Base-by-base conservation (phyloP, 2,113 vertebrate species). In the Takifugu bimaculatus region DNA sequence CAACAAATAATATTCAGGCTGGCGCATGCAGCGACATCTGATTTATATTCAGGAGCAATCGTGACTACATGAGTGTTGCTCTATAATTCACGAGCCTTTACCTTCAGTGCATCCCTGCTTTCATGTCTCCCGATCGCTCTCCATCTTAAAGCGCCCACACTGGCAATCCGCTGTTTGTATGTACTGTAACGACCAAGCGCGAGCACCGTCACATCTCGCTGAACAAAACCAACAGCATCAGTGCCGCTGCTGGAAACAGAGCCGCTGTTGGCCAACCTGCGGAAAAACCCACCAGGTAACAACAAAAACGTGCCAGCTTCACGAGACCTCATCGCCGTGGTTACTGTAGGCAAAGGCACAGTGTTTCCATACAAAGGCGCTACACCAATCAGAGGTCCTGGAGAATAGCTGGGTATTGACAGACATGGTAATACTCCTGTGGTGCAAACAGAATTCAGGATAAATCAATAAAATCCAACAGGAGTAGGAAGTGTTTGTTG, bases 381-480 rank as follows among this genome's bases (percentile, higher is more conserved):
- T 6, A 14, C 45, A 56, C 15, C 32, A 13, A 13, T 57, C 13
- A 10, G 10, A 27, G 29, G 47, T 32, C 47, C 25, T 12, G 11
- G 50, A 39, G 27, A 42, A 6, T 6, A 49, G 12, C 7, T 42
- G 20, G 63, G 57, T 61, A 50, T 53, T 65, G 49, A 48, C 5
- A 25, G 32, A 25, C 42, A 29, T 29, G 57, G 52, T 42, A 42
- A 26, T 39, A 4, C 13, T 25, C 13, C 47, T 39, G 57, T 10
- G 25, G 49, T 35, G 32, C 42, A 62, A 70, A 70, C 75, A 29
- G 54, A 65, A 58, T 63, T 73, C 54, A 50, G 15, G 54, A 56
- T 47, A 48, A 63, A 29, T 27, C 27, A 25, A 53, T 48, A 4
- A 10, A 42, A 65, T 28, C 32, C 26, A 35, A 39, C 50, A 26